Percentiles rank a stretch among this genome's conserved stretches.
These are phyloP conservation scores for Tanytarsus gracilentus DNA, from an alignment of 2,888 invertebrate genomes.

Conservation along the genomic window DNA sequence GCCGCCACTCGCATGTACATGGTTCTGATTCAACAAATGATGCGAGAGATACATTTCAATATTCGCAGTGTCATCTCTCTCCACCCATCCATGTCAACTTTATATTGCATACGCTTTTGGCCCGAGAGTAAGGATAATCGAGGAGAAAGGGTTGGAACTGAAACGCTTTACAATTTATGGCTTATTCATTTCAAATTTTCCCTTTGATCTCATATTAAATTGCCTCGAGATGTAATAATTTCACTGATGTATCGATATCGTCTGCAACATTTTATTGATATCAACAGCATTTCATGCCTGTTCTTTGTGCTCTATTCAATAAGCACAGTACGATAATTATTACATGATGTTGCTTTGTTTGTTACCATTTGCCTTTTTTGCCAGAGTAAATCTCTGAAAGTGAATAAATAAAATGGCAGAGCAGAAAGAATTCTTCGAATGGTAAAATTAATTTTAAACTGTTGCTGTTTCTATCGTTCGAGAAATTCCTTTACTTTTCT, in stretches of 20 bases:
- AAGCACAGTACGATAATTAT: background rate
- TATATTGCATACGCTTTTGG: no score
- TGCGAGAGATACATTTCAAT: conserved; percentile 13
- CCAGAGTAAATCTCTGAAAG: background rate
- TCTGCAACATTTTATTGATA: background rate
- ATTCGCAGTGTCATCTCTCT: background rate
- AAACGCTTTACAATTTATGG: background rate
- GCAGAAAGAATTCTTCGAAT: no score
- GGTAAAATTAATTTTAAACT: no score
- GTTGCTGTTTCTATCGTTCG: no score
- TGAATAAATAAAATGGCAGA: no score
- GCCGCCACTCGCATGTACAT: background rate
- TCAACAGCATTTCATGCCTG: background rate
- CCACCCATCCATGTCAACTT: background rate
- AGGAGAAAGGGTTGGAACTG: background rate
- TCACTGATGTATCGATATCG: background rate
- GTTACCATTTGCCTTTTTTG: background rate
- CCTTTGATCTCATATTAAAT: conserved; percentile 26
- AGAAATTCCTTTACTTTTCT: no score
- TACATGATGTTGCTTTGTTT: background rate
- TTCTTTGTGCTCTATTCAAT: background rate
- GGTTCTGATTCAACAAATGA: conserved; percentile 11
- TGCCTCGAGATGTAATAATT: conserved; percentile 22
- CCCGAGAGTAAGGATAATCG: background rate
- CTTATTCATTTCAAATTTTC: conserved; percentile 12